These are phyloP conservation scores for Rissa tridactyla DNA, from an alignment of 2,113 vertebrate species.

Conservation along the genomic window DNA sequence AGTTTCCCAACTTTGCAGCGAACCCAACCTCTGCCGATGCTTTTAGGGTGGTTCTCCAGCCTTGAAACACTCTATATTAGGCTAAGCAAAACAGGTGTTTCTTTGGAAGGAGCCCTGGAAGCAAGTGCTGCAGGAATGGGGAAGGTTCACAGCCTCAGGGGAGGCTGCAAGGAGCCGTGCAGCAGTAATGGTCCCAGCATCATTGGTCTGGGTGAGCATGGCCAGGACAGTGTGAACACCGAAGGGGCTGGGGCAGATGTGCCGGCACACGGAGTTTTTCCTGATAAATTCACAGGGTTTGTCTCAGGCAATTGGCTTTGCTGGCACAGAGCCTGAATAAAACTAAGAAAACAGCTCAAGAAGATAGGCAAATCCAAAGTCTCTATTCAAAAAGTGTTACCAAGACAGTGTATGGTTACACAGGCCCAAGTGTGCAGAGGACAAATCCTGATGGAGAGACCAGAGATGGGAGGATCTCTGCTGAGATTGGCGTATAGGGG, in stretches of 20 bases:
- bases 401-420: neutral
- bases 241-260: neutral
- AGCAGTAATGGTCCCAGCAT: fast-evolving
- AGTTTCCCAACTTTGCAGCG: neutral
- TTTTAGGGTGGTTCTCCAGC: neutral
- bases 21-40: neutral
- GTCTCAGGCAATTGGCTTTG: neutral
- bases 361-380: neutral
- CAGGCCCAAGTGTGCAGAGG: neutral
- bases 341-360: neutral
- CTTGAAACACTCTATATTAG: neutral
- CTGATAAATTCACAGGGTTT: neutral
- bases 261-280: neutral
- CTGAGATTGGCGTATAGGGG: neutral
- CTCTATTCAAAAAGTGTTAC: neutral
- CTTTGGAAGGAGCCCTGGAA: neutral
- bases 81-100: neutral
- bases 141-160: neutral
- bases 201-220: fast-evolving
- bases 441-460: neutral
- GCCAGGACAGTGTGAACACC: fast-evolving
- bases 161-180: neutral
- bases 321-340: neutral
- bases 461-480: neutral
- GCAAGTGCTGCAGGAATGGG: neutral